Evolutionary conservation across 2,888 invertebrate species (phyloP).

Genomic region (Orthosia cruda): DNA sequence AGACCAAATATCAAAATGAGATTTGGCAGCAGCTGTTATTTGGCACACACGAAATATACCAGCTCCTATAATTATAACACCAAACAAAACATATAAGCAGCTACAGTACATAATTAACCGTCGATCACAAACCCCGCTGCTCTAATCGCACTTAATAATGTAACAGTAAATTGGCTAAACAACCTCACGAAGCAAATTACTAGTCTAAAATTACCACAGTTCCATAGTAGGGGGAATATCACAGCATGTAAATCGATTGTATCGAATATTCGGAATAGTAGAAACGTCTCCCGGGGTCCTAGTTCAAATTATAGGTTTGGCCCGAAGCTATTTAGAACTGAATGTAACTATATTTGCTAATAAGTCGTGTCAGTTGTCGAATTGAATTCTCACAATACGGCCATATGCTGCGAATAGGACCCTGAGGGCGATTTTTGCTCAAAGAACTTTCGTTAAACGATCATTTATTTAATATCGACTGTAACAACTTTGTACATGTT

Average conservation of each 20-base stretch:
- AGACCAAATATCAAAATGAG: conserved; percentile 45
- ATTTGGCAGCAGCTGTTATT: conserved; percentile 55
- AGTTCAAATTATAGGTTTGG: conserved; percentile 89
- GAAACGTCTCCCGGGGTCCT: conserved; percentile 81
- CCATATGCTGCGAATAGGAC: conserved; percentile 78
- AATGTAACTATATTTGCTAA: conserved; percentile 87
- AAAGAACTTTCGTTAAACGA: conserved; percentile 42
- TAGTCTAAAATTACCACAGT: conserved; percentile 80
- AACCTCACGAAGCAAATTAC: conserved; percentile 76
- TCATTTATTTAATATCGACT: conserved; percentile 57
- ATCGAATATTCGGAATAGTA: conserved; percentile 80
- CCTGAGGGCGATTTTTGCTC: conserved; percentile 69
- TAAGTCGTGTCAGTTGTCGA: conserved; percentile 87
- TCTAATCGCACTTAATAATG: conserved; percentile 77
- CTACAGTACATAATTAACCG: conserved; percentile 73
- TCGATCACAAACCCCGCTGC: conserved; percentile 75
- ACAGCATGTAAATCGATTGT: conserved; percentile 84
- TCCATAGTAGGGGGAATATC: conserved; percentile 76
- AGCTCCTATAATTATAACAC: conserved; percentile 61
- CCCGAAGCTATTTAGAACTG: conserved; percentile 85
- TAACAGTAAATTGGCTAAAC: conserved; percentile 76
- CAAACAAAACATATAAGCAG: conserved; percentile 60
- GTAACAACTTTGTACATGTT: conserved; percentile 51
- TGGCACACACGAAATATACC: conserved; percentile 37
- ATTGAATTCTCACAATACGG: conserved; percentile 77